Evolutionary conservation across 1,140 invertebrate species (phyloP).

Genomic region (Platorchestia sp.): DNA sequence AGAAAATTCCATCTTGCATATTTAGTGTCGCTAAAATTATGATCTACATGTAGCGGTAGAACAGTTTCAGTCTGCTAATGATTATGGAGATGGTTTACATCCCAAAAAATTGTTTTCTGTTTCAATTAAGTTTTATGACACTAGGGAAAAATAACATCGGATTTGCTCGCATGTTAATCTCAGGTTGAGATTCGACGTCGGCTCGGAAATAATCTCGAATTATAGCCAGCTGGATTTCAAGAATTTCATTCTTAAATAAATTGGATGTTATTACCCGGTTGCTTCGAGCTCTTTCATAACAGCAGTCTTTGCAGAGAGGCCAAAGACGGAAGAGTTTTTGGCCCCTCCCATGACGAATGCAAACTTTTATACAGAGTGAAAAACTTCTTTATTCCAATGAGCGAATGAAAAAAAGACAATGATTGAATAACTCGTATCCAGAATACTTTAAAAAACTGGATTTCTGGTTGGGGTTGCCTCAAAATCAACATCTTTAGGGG

Average conservation of each 20-base stretch:
- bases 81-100: neutral
- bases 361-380: neutral
- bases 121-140: neutral
- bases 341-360: neutral
- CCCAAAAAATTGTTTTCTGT: neutral
- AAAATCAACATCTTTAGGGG: no score
- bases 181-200: neutral
- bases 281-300: neutral
- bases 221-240: neutral
- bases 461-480: no score
- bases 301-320: neutral
- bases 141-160: neutral
- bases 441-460: no score
- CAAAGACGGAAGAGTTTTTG: neutral
- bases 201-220: neutral
- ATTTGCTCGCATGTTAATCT: neutral
- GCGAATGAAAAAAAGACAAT: no score
- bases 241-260: neutral
- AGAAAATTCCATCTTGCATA: no score
- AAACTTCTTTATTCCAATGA: neutral
- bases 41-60: no score
- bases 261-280: neutral
- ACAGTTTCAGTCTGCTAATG: no score
- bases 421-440: no score
- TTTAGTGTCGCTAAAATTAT: no score